These are phyloP conservation scores for Eustalomyia histrio DNA, from an alignment of 2,888 invertebrate species.

Conservation along the genomic window DNA sequence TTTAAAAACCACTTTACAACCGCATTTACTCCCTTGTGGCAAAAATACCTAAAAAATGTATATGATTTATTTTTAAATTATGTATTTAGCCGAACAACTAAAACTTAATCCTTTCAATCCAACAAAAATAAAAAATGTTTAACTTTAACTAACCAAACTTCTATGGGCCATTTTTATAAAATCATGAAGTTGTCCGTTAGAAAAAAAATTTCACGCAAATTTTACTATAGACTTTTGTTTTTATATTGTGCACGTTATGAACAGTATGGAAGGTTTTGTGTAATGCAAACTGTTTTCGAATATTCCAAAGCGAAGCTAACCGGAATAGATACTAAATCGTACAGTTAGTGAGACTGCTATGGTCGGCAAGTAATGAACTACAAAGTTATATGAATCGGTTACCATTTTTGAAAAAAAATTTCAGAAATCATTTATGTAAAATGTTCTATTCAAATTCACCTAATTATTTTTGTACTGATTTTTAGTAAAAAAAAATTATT, in stretches of 20 bases:
- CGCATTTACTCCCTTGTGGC: too few relatives aligned
- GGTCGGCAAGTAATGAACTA: neutral
- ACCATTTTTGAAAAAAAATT: too few relatives aligned
- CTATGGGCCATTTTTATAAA: neutral
- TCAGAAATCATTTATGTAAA: too few relatives aligned
- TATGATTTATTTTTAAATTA: neutral
- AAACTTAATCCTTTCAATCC: neutral
- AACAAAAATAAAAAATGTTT: neutral
- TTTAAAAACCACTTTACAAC: too few relatives aligned
- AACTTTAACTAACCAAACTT: neutral
- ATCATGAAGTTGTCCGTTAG: constrained; percentile 2
- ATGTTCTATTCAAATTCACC: too few relatives aligned
- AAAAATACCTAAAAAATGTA: neutral
- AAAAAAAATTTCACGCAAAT: constrained; percentile 5
- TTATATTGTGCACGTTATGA: constrained; percentile 7
- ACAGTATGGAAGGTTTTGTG: neutral
- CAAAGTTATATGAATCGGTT: too few relatives aligned
- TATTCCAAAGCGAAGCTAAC: neutral
- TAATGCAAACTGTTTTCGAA: neutral
- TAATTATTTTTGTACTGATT: too few relatives aligned
- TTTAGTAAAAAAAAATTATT: too few relatives aligned
- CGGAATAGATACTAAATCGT: neutral
- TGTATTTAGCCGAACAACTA: neutral
- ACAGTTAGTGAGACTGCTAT: neutral
- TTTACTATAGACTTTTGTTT: neutral